Conservation (phyloP, 2,888 invertebrate genomes). For the Galeopsomyia nigrocyanea region DNA sequence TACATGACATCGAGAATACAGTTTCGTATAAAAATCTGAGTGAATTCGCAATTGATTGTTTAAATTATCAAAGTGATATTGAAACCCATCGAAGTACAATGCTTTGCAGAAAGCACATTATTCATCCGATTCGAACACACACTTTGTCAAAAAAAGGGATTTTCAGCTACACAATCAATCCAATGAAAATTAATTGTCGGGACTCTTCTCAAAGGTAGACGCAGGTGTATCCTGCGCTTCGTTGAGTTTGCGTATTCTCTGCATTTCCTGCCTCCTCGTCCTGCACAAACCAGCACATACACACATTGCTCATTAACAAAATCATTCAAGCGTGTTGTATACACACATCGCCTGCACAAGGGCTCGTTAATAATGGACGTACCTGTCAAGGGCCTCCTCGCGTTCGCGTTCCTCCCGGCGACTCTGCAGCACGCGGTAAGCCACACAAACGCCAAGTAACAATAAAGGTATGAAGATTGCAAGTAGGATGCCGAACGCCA, state of each 20-base stretch:
- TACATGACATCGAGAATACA: too few relatives aligned
- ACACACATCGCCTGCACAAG: slow-evolving; percentile 2
- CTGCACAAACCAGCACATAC: slow-evolving; percentile 5
- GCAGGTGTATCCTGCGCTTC: slow-evolving; percentile 54
- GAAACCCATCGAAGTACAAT: too few relatives aligned
- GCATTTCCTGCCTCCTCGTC: slow-evolving; percentile 53
- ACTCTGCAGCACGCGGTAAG: slow-evolving; percentile 74
- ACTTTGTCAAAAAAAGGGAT: too few relatives aligned
- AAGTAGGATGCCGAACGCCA: slow-evolving; percentile 83
- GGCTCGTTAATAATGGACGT: slow-evolving; percentile 24
- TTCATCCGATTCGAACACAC: too few relatives aligned
- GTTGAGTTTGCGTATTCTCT: slow-evolving; percentile 58
- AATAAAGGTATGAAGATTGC: slow-evolving; percentile 83
- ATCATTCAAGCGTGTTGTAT: neutral
- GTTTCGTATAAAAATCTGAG: too few relatives aligned
- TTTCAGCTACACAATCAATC: slow-evolving; percentile 49
- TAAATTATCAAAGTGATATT: too few relatives aligned
- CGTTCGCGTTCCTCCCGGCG: slow-evolving; percentile 71
- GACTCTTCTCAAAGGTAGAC: slow-evolving; percentile 23
- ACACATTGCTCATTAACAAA: neutral
- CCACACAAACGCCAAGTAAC: slow-evolving; percentile 78
- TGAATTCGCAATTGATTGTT: too few relatives aligned
- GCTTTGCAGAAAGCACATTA: too few relatives aligned
- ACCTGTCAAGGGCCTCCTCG: slow-evolving; percentile 67
- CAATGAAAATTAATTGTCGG: slow-evolving; percentile 9